Base-by-base conservation (phyloP, 2,797 vertebrate species). In the Oceanodroma leucorhoa region DNA sequence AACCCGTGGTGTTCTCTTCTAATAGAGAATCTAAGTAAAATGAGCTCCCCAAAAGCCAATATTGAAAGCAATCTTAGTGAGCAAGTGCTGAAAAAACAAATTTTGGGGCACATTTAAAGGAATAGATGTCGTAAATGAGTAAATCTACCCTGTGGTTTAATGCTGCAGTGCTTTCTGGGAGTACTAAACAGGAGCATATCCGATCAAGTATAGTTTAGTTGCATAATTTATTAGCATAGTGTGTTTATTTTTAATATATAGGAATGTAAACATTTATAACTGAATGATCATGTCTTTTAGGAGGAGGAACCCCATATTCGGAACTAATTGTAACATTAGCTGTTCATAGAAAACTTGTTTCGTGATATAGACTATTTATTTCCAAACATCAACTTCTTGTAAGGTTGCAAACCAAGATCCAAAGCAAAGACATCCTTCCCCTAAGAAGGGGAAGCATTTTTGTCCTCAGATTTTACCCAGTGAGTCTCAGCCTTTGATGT, bases 21-120 rank as follows among this genome's bases (percentile, higher is more conserved):
- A 61, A 89, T 58, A 48, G 71, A 90, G 48, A 79, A 69, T 85
- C 71, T 87, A 78, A 95, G 70, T 77, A 55, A 96, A 96, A 91
- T 24, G 61, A 71, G 89, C 94, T 97, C 53, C 72, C 90, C 69
- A 86, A 86, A 94, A 95, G 70, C 40, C 22, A 53, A 14, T 83
- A 60, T 15, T 73, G 67, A 90, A 89, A 92, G 26, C 72, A 78
- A 72, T 94, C 69, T 86, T 54, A 46, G 30, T 20, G 24, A 89
- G 60, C 75, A 29, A 71, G 23, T 60, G 26, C 84, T 46, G 85
- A 76, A 67, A 84, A 80, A 87, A 92, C 29, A 71, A 66, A 80
- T 87, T 87, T 71, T 71, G 86, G 76, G 86, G 72, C 66, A 67
- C 53, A 6, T 72, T 66, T 86, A 79, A 79, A 95, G 66, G 76